phyloP scores from a whole-genome alignment of 1,140 invertebrate species.

The Zaprionus capensis region DNA sequence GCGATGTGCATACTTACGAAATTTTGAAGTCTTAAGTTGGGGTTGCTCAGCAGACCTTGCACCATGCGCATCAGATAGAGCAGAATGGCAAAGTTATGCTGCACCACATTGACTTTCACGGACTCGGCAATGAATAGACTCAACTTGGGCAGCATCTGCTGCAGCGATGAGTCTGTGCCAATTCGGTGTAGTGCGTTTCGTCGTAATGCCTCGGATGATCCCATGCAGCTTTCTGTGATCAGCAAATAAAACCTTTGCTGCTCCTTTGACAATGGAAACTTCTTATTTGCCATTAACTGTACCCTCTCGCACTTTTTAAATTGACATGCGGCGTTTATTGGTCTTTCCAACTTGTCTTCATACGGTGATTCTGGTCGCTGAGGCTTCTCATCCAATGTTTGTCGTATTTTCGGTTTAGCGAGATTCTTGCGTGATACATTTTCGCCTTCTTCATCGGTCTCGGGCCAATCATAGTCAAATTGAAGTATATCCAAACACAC shows the following conservation, averaged over 20 bases:
- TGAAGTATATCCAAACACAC: slow-evolving; percentile 9
- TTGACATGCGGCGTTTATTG: neutral
- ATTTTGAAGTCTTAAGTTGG: slow-evolving; percentile 17
- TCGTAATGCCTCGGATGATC: slow-evolving; percentile 8
- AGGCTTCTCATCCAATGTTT: neutral
- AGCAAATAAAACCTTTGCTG: slow-evolving; percentile 36
- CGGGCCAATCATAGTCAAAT: neutral
- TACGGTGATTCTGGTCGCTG: neutral
- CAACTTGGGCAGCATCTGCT: slow-evolving; percentile 31
- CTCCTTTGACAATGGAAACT: slow-evolving; percentile 36
- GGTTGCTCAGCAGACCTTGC: slow-evolving; percentile 33
- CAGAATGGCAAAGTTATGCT: slow-evolving; percentile 25
- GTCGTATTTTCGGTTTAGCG: neutral
- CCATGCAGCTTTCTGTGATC: slow-evolving; percentile 31
- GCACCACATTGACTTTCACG: slow-evolving; percentile 24
- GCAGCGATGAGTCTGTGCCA: slow-evolving; percentile 31
- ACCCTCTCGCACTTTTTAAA: slow-evolving; percentile 37
- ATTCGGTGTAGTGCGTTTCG: slow-evolving; percentile 20
- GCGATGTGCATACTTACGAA: slow-evolving; percentile 43
- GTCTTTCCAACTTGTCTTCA: neutral
- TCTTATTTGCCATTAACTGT: slow-evolving; percentile 19
- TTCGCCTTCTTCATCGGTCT: neutral
- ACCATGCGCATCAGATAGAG: slow-evolving; percentile 57
- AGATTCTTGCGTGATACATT: neutral
- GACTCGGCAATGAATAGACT: slow-evolving; percentile 33